A percentile compares a stretch with the other conserved stretches of the same genome.
Evolutionary conservation across 2,113 vertebrate genomes (phyloP).

Genomic region (Sinosuthora webbiana): DNA sequence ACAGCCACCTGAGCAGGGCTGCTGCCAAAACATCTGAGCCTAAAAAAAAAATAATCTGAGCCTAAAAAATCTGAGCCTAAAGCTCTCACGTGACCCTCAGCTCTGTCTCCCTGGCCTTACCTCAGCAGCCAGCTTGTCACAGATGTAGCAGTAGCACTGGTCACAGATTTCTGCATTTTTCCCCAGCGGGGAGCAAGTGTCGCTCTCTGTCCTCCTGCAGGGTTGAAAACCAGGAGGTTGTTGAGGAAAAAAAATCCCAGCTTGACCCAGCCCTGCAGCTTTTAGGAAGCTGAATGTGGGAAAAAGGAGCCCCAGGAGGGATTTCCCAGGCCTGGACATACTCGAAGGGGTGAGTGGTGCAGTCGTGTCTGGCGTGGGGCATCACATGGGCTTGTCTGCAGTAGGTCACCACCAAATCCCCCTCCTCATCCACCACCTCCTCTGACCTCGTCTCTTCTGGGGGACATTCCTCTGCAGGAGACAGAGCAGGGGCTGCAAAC

Average conservation of each 20-base stretch:
- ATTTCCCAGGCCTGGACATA: background rate
- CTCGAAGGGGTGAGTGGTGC: conserved; percentile 8
- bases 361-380: conserved; percentile 54
- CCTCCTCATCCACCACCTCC: conserved; percentile 42
- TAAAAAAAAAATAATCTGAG: background rate
- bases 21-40: background rate
- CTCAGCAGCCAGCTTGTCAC: conserved; percentile 78
- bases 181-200: conserved; percentile 36
- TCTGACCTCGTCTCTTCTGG: background rate
- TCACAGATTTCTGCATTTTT: conserved; percentile 74
- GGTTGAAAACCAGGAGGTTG: background rate
- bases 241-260: background rate
- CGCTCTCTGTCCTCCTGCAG: conserved; percentile 71
- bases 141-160: conserved; percentile 88
- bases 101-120: conserved; percentile 40
- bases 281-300: accelerated
- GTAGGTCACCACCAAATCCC: conserved; percentile 55
- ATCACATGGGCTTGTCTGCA: conserved; percentile 41
- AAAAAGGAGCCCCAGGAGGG: background rate
- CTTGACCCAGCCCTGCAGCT: background rate
- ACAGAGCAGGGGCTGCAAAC: background rate
- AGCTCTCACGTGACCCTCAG: accelerated
- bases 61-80: background rate
- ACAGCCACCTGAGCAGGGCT: background rate
- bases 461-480: background rate